Percentiles rank a stretch among this genome's conserved stretches.
phyloP scores from a whole-genome alignment of 2,888 invertebrate species.

The Disparrhopalites patrizii region DNA sequence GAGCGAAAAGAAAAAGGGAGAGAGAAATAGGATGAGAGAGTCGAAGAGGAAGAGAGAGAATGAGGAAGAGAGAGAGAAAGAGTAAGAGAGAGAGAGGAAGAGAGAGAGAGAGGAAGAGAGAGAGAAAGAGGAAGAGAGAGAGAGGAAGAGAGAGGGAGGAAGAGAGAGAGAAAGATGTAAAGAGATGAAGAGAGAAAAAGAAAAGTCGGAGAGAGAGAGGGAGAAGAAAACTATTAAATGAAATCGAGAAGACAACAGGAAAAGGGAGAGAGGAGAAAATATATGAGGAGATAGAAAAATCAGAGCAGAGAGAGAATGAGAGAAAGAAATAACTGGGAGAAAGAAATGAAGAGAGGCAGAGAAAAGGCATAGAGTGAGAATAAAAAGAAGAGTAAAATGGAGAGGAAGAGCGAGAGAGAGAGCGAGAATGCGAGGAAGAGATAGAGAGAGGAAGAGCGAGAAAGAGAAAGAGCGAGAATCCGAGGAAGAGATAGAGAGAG shows the following conservation, averaged over 20 bases:
- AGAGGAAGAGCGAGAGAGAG: conserved; percentile 4
- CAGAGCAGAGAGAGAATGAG: not conserved
- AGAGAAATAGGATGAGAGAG: not conserved
- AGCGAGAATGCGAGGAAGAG: not conserved
- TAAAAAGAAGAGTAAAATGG: not conserved
- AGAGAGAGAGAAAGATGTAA: not conserved
- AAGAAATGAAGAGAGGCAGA: not conserved
- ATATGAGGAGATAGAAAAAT: not conserved
- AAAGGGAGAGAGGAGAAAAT: not conserved
- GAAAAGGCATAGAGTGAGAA: not conserved
- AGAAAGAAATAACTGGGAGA: not conserved
- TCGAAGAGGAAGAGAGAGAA: not conserved
- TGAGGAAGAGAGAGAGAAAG: not conserved
- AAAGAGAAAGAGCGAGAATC: too few species aligned
- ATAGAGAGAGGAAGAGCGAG: not conserved
- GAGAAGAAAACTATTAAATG: too few species aligned
- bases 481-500: not conserved
- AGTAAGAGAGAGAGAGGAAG: not conserved
- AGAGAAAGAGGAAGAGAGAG: not conserved
- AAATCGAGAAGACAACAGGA: not conserved
- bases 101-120: not conserved
- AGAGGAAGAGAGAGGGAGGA: not conserved
- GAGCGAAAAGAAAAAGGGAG: not conserved
- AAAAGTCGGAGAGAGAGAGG: not conserved
- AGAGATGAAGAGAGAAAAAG: not conserved